A percentile compares a stretch with the other conserved stretches of the same genome.
phyloP scores from a whole-genome alignment of 2,113 vertebrate genomes.

The Melospiza melodia region DNA sequence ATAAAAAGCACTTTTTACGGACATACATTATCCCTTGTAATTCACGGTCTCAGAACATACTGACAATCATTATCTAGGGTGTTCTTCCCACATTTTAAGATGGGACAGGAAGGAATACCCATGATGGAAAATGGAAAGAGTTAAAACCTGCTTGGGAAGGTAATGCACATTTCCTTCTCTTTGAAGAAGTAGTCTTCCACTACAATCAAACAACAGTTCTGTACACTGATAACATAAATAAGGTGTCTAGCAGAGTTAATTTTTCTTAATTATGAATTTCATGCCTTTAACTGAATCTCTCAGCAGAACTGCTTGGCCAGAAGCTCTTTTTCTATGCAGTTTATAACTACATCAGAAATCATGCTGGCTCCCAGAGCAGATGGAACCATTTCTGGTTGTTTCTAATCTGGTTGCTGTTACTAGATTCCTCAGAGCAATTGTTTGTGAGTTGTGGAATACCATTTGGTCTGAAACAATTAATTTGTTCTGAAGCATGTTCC shows the following conservation, averaged over 20 bases:
- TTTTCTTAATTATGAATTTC: background rate
- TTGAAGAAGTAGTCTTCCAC: background rate
- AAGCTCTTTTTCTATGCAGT: background rate
- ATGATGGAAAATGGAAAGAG: background rate
- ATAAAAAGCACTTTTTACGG: background rate
- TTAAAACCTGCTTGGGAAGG: background rate
- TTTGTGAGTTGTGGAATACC: slow-evolving; percentile 7
- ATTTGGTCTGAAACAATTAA: slow-evolving; percentile 6
- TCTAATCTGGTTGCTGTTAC: slow-evolving; percentile 54
- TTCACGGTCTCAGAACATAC: background rate
- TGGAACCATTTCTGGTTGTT: background rate
- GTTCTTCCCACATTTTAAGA: background rate
- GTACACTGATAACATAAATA: background rate
- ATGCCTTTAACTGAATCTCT: background rate
- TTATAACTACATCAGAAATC: background rate
- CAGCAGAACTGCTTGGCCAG: background rate
- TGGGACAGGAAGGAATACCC: background rate
- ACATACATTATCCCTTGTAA: background rate
- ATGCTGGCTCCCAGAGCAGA: background rate
- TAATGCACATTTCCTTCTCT: background rate
- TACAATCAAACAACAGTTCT: background rate
- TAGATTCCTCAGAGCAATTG: slow-evolving; percentile 28
- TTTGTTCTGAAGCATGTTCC: background rate
- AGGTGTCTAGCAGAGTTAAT: background rate
- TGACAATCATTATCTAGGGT: background rate